A percentile compares a stretch with the other conserved stretches of the same genome.
phyloP scores from a whole-genome alignment of 1,140 invertebrate species.

The Amphibalanus amphitrite region DNA sequence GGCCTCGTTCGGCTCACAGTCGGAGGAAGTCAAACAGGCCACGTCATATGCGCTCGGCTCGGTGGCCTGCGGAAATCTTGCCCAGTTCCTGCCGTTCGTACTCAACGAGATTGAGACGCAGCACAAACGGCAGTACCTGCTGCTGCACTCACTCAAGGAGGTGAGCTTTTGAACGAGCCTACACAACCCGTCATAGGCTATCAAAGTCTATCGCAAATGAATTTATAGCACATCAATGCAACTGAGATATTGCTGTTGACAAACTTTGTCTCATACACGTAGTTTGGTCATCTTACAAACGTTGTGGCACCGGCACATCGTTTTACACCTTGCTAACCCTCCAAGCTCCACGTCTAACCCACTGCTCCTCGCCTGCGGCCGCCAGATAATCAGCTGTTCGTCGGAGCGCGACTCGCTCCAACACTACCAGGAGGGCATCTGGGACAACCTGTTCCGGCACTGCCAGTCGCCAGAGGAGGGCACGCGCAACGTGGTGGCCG shows the following conservation, averaged over 20 bases:
- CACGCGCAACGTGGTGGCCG: constrained; percentile 92
- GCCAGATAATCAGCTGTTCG: background rate
- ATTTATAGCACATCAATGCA: too few species aligned
- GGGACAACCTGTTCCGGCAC: constrained; percentile 74
- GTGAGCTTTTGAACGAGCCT: too few species aligned
- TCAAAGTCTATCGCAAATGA: too few species aligned
- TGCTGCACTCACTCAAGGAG: constrained; percentile 93
- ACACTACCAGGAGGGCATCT: constrained; percentile 35
- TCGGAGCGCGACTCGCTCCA: background rate
- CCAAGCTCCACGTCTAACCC: too few species aligned
- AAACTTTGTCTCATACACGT: too few species aligned
- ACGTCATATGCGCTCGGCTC: constrained; percentile 92
- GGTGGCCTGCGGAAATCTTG: constrained; percentile 84
- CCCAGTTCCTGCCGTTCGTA: constrained; percentile 84
- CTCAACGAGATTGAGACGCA: constrained; percentile 82
- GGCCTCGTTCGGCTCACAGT: constrained; percentile 36
- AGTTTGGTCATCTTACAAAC: too few species aligned
- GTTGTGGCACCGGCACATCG: too few species aligned
- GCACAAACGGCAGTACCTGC: constrained; percentile 83
- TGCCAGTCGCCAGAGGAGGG: constrained; percentile 93
- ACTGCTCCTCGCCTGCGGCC: background rate
- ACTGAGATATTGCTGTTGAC: too few species aligned
- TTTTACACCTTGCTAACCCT: too few species aligned
- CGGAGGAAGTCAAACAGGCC: constrained; percentile 65
- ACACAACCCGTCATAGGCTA: too few species aligned